These are phyloP conservation scores for Deilephila elpenor DNA, from an alignment of 2,888 invertebrate species.

Conservation along the genomic window DNA sequence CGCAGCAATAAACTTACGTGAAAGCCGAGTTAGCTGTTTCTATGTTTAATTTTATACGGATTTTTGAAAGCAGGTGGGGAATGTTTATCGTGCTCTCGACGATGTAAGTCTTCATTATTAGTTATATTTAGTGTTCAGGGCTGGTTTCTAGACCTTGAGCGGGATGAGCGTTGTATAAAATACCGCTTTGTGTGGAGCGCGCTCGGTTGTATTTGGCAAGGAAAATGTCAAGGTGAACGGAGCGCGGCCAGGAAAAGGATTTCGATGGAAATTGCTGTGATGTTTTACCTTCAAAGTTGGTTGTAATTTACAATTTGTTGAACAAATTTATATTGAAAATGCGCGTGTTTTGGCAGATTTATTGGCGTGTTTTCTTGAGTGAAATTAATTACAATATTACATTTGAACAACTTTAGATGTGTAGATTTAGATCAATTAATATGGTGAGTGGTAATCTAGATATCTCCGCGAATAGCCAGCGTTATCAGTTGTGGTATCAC, in stretches of 20 bases:
- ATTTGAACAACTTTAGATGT: too few species aligned
- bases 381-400: not conserved
- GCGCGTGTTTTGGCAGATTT: not conserved
- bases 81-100: constrained; percentile 4
- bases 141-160: constrained; percentile 23
- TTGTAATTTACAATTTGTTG: constrained; percentile 22
- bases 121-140: constrained; percentile 11
- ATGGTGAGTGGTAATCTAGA: not conserved
- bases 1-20: constrained; percentile 51
- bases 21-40: constrained; percentile 45
- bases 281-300: not conserved
- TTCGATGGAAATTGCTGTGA: constrained; percentile 2
- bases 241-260: constrained; percentile 4
- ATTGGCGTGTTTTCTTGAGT: too few species aligned
- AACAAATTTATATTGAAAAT: not conserved
- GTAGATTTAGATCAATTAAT: not conserved
- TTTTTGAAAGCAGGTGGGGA: constrained; percentile 14
- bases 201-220: constrained; percentile 19
- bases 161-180: constrained; percentile 18
- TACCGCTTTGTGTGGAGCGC: constrained; percentile 7
- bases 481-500: constrained; percentile 48
- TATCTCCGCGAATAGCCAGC: constrained; percentile 18
- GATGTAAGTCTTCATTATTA: constrained; percentile 12
- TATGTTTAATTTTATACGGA: constrained; percentile 39
- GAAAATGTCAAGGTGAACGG: constrained; percentile 25